A percentile compares a stretch with the other conserved stretches of the same genome.
These are phyloP conservation scores for Crotalus adamanteus DNA, from an alignment of 2,797 vertebrate genomes.

Conservation along the genomic window DNA sequence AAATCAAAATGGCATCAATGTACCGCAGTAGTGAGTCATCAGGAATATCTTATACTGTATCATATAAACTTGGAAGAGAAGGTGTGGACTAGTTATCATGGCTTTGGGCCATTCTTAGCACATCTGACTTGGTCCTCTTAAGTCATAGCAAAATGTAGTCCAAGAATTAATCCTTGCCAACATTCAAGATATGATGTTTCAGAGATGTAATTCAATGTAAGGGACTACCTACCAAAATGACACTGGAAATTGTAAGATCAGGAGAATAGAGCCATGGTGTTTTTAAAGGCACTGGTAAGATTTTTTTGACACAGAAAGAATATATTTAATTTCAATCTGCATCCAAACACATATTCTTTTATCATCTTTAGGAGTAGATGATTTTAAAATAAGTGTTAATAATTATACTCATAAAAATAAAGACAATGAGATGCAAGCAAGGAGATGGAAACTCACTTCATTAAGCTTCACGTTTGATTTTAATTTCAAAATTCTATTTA, in stretches of 20 bases:
- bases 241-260: not conserved
- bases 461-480: conserved; percentile 18
- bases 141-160: not conserved
- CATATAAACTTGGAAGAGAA: not conserved
- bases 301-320: conserved; percentile 45
- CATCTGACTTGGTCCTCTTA: not conserved
- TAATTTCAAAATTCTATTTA: not conserved
- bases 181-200: conserved; percentile 10
- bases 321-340: conserved; percentile 21
- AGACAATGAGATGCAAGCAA: not conserved
- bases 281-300: conserved; percentile 43
- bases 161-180: not conserved
- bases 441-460: conserved; percentile 3
- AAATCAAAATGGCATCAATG: not conserved
- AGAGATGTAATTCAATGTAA: conserved; percentile 8
- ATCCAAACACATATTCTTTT: conserved; percentile 28
- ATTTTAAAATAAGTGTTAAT: conserved; percentile 14
- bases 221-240: conserved; percentile 3
- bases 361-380: conserved; percentile 28
- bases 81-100: not conserved
- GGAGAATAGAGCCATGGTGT: conserved; percentile 33
- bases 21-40: not conserved
- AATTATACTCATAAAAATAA: conserved; percentile 31
- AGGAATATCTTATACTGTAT: not conserved
- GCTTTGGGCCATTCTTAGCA: not conserved